These are phyloP conservation scores for Cheilosia grossa DNA, from an alignment of 2,888 invertebrate genomes.

Conservation along the genomic window DNA sequence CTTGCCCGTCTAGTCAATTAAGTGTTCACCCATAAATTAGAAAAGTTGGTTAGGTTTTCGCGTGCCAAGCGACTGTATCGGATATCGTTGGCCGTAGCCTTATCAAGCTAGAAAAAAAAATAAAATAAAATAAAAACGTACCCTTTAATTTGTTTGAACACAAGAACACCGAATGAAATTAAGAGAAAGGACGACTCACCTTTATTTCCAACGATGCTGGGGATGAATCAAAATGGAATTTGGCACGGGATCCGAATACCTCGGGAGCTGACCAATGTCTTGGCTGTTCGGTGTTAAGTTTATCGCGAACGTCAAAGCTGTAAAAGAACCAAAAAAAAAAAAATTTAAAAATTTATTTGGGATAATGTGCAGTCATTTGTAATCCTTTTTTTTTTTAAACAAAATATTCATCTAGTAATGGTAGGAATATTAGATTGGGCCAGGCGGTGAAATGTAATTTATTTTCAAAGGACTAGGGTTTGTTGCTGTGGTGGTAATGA, in stretches of 20 bases:
- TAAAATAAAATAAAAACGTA: not conserved
- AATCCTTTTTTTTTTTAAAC: slow-evolving; percentile 1
- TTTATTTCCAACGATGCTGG: slow-evolving; percentile 92
- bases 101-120: not conserved
- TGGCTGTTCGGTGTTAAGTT: slow-evolving; percentile 89
- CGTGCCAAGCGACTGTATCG: slow-evolving; percentile 78
- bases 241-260: slow-evolving; percentile 93
- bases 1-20: slow-evolving; percentile 51
- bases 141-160: slow-evolving; percentile 50
- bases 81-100: not conserved
- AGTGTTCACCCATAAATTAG: slow-evolving; percentile 62
- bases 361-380: slow-evolving; percentile 39
- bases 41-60: slow-evolving; percentile 80
- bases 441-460: slow-evolving; percentile 37
- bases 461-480: slow-evolving; percentile 7
- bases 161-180: slow-evolving; percentile 22
- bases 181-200: slow-evolving; percentile 77
- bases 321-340: slow-evolving; percentile 8
- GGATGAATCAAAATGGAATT: slow-evolving; percentile 90
- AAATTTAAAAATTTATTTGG: not conserved
- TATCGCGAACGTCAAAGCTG: slow-evolving; percentile 94
- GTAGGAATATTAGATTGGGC: slow-evolving; percentile 9
- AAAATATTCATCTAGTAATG: slow-evolving; percentile 2
- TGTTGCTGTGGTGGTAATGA: slow-evolving; percentile 29
- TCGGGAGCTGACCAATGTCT: slow-evolving; percentile 93